Evolutionary conservation across 1,140 invertebrate species (phyloP), one percentile per base, ranked within the genome.

Genomic region (Colletes gigas): DNA sequence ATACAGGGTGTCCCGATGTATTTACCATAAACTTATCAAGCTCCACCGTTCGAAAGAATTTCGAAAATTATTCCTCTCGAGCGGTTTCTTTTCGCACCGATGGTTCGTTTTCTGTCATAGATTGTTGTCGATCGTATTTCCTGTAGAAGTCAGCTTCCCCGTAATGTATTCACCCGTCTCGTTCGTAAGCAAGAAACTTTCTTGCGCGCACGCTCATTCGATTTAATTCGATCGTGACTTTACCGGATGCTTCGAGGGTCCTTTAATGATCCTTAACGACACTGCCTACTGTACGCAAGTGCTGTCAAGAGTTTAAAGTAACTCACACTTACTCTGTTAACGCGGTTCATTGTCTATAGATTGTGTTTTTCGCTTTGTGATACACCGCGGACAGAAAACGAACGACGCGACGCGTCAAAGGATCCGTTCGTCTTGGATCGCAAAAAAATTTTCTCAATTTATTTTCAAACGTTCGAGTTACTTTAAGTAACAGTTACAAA

Each of bases 201-300:
- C 55, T 21, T 57, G 63, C 54, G 44, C 14, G 39, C 55, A 57
- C 12, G 73, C 30, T 68, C 68, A 47, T 68, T 65, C 66, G 63
- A 78, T 83, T 71, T 84, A 83, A 84, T 84, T 84, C 81, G 81
- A 84, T 83, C 72, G 68, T 83, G 67, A 59, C 74, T 84, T 84
- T 83, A 78, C 81, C 82, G 82, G 82, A 84, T 84, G 82, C 82
- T 71, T 83, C 74, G 60, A 84, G 82, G 73, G 82, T 83, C 81
- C 82, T 84, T 83, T 84, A 83, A 84, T 78, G 63, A 78, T 71
- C 68, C 50, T 69, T 76, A 72, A 83, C 82, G 65, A 69, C 72
- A 30, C 60, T 78, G 68, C 69, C 62, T 83, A 76, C 80, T 62
- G 55, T 83, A 65, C 55, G 17, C 55, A 54, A 83, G 81, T 83